Base-by-base conservation (phyloP, 2,888 invertebrate genomes). In the Epistrophe eligans region DNA sequence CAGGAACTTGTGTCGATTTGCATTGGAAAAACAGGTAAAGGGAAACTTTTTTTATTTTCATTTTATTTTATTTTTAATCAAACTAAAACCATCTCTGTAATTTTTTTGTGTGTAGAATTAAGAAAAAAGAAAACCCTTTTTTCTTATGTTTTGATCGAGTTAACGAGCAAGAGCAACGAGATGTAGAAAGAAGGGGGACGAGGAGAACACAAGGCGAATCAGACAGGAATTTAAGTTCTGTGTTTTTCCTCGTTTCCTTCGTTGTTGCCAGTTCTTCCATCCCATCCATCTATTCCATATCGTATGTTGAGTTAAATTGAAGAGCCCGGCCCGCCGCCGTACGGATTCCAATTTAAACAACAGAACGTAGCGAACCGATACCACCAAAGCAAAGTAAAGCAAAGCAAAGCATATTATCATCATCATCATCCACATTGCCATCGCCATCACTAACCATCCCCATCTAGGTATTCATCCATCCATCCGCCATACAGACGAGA, bases 221-320 rank as follows among this genome's bases (percentile, higher is more conserved):
- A 81, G 72, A 70, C 67, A 85, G 77, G 84, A 85, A 82, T 85
- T 77, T 82, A 77, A 82, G 74, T 82, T 82, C 71, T 79, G 74
- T 85, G 85, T 81, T 82, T 52, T 57, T 85, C 70, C 55, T 79
- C 82, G 62, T 82, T 73, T 71, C 40, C 57, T 70, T 55, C 57
- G 73, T 62, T 62, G 73, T 71, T 70, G 48, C 32, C 66, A 48
- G 60, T 57, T 40, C 50, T 70, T 45, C 13, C 81, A 57, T 40
- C 19, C 38, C 55, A 52, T 67, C 32, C 73, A 35, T 28, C 15
- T 24, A 64, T 45, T 17, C 45, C 45, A 50, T 67, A 58, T 38
- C 1, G 35, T 58, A 35, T 58, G 35, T 35, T 58, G 13, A 17
- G 28, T 43, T 64, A 10, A 15, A 64, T 10, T 32, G 66, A 66